phyloP scores from a whole-genome alignment of 2,797 vertebrate genomes.

The Myiotriccus ornatus region DNA sequence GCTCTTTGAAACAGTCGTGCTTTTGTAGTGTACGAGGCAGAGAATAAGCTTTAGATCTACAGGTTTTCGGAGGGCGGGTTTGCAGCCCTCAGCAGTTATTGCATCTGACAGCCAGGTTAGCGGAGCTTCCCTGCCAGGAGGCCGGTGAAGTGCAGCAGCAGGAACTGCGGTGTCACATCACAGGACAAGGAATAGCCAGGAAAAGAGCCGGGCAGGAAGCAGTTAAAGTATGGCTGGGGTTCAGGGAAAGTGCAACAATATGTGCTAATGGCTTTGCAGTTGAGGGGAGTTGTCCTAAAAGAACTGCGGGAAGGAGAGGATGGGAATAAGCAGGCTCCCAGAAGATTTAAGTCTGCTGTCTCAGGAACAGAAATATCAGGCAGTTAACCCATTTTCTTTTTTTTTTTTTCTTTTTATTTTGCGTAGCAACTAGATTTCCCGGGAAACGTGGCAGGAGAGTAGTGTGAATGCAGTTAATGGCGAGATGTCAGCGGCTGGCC shows the following conservation, averaged over 20 bases:
- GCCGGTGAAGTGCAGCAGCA: not conserved
- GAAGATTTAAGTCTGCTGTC: slow-evolving; percentile 36
- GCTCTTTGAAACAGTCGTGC: slow-evolving; percentile 32
- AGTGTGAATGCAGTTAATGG: not conserved
- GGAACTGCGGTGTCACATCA: not conserved
- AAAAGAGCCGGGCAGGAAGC: not conserved
- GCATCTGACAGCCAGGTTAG: slow-evolving; percentile 29
- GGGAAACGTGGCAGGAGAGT: slow-evolving; percentile 3
- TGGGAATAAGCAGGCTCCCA: not conserved
- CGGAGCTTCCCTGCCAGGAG: not conserved
- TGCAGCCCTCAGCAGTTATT: not conserved
- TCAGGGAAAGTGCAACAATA: slow-evolving; percentile 45
- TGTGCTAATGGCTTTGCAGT: slow-evolving; percentile 27
- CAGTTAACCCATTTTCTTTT: not conserved
- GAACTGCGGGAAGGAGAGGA: slow-evolving; percentile 1
- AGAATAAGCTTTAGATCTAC: slow-evolving; percentile 12
- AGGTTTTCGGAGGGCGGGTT: not conserved
- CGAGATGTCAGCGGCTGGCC: not conserved
- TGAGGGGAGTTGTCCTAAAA: slow-evolving; percentile 34
- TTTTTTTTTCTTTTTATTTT: not conserved
- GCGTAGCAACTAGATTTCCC: slow-evolving; percentile 32
- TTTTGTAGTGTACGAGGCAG: slow-evolving; percentile 15
- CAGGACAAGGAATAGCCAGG: not conserved
- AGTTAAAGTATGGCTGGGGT: slow-evolving; percentile 28
- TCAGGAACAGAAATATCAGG: slow-evolving; percentile 30